Conservation (phyloP, 2,888 invertebrate species). For the Catocala fraxini region DNA sequence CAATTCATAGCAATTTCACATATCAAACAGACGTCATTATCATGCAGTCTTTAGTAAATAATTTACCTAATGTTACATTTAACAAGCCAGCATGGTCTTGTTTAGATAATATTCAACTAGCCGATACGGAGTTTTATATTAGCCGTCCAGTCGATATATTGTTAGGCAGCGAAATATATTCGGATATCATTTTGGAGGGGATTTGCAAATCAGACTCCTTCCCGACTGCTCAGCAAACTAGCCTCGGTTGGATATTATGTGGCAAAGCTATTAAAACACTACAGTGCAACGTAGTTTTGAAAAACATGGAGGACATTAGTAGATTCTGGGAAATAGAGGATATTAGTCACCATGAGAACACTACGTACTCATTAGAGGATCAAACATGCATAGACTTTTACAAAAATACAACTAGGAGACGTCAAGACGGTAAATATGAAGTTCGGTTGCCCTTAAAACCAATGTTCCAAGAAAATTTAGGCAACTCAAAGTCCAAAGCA, state of each 20-base stretch:
- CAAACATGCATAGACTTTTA: slow-evolving; percentile 10
- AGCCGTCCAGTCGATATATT: slow-evolving; percentile 8
- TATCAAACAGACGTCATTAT: neutral
- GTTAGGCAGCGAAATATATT: slow-evolving; percentile 1
- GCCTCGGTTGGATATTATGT: neutral
- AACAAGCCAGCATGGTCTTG: slow-evolving; percentile 5
- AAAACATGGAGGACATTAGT: slow-evolving; percentile 6
- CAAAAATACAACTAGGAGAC: slow-evolving; percentile 6
- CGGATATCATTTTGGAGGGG: too few species aligned
- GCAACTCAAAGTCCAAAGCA: neutral
- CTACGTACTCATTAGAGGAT: neutral
- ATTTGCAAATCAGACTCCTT: too few species aligned
- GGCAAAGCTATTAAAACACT: too few species aligned
- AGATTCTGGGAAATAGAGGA: slow-evolving; percentile 14
- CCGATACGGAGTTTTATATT: slow-evolving; percentile 3
- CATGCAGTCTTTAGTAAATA: neutral
- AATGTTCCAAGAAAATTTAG: neutral
- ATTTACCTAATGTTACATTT: slow-evolving; percentile 3
- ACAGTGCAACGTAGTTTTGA: slow-evolving; percentile 13
- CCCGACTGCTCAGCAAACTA: neutral
- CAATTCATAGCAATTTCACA: neutral
- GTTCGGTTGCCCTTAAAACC: slow-evolving; percentile 10
- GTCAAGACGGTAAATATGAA: slow-evolving; percentile 4
- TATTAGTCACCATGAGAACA: neutral
- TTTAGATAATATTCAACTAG: neutral